Base-by-base conservation (phyloP, 2,888 invertebrate species). In the Ophioninae sp. region DNA sequence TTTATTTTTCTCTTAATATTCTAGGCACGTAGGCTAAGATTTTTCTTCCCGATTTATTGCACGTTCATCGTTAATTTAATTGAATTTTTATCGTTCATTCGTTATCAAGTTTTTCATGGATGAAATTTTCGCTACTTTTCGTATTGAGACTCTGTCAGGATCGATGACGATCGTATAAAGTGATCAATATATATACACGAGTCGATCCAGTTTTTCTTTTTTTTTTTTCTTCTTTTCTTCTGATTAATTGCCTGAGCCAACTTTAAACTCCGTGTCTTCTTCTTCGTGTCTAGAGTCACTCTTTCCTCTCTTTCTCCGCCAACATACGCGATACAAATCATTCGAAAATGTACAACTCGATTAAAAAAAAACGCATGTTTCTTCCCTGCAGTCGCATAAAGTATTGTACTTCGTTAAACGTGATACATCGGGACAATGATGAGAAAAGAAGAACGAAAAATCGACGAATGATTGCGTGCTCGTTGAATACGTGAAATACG, bases 351-450 rank as follows among this genome's bases (percentile, higher is more conserved):
- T 71, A 23, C 61, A 77, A 65, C 51, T 68, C 58, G 74, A 63
- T 30, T 13, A 10, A 13, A 71, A 41, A n/a, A 10, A 13, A 71
- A 41, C 74, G 77, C 81, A 78, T 69, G 17, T 56, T 79, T 71
- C 58, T 67, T 73, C 20, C 37, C 56, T 44, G 56, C 79, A 79
- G 64, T 76, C 72, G 68, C 81, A 84, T 73, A 76, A 76, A 51
- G 72, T 64, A 79, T 73, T 44, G n/a, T 39, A 41, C 68, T 56
- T 61, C 63, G 41, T 20, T 61, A n/a, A 30, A 22, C 17, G 63
- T 61, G 22, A 37, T 51, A 30, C n/a, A 6, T 59, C 56, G 23
- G 20, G 51, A 6, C n/a, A 39, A n/a, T 67, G 9, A 13, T 9
- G 5, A 7, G n/a, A 71, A 64, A 17, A 13, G 41, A 30, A 41